These are phyloP conservation scores for Intellagama lesueurii DNA, from an alignment of 2,797 vertebrate genomes.

Conservation along the genomic window DNA sequence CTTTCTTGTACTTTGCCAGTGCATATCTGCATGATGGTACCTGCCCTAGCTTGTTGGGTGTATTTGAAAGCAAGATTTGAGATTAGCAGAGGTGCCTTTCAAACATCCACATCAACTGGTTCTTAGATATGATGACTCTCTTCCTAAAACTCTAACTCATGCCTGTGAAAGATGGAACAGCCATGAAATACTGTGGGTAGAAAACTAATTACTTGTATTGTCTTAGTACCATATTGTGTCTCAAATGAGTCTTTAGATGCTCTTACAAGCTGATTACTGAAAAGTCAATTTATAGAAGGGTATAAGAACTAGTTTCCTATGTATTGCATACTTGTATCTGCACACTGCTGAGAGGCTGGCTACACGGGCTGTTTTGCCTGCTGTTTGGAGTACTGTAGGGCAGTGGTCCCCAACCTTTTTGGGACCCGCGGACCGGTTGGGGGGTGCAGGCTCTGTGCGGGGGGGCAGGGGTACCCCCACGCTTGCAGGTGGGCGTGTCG, in stretches of 20 bases:
- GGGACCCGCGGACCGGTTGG: no score
- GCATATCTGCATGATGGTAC: not conserved
- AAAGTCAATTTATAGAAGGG: not conserved
- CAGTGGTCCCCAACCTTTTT: no score
- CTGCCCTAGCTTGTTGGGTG: not conserved
- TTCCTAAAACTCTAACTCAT: not conserved
- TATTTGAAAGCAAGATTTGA: not conserved
- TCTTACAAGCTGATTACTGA: not conserved
- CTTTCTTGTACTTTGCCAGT: not conserved
- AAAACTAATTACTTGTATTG: not conserved
- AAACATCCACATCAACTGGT: no score
- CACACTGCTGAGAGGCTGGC: not conserved
- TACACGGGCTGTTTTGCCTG: no score
- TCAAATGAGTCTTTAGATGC: not conserved
- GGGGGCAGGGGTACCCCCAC: no score
- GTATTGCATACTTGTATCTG: not conserved
- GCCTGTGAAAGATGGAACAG: not conserved
- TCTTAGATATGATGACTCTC: not conserved
- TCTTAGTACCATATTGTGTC: not conserved
- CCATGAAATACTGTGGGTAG: not conserved
- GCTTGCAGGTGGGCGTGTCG: no score
- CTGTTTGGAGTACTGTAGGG: no score
- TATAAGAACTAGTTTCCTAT: not conserved
- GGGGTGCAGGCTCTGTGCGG: no score
- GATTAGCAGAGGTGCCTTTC: not conserved